Evolutionary conservation across 2,797 vertebrate species (phyloP).

Genomic region (Hapalemur alaotrensis): DNA sequence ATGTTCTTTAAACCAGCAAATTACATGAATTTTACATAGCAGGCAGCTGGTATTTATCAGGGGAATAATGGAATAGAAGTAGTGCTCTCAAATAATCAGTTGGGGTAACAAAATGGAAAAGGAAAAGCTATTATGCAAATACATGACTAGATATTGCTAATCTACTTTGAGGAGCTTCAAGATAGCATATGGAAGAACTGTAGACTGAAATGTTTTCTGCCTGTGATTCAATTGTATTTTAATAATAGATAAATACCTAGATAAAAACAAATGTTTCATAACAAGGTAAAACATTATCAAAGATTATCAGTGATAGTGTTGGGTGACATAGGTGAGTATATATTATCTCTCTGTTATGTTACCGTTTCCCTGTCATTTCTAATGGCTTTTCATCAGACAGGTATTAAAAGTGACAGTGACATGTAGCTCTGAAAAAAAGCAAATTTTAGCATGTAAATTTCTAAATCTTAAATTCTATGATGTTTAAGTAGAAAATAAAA

Average conservation of each 20-base stretch:
- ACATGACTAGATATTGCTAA: background rate
- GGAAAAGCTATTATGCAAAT: slow-evolving; percentile 53
- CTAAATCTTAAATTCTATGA: background rate
- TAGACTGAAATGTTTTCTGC: background rate
- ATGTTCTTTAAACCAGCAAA: slow-evolving; percentile 52
- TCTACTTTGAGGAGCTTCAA: background rate
- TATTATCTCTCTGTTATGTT: background rate
- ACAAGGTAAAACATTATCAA: background rate
- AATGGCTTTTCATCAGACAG: background rate
- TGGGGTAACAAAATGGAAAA: slow-evolving; percentile 42
- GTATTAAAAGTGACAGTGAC: background rate
- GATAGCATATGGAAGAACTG: background rate
- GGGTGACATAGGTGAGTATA: background rate
- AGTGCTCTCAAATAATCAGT: slow-evolving; percentile 37
- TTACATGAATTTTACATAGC: slow-evolving; percentile 52
- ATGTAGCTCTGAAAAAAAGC: background rate
- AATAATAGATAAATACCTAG: background rate
- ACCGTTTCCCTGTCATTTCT: background rate
- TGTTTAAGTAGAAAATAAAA: background rate
- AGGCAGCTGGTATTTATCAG: background rate
- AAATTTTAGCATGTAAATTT: background rate
- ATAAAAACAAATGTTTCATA: background rate
- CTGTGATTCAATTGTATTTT: background rate
- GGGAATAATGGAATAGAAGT: slow-evolving; percentile 32
- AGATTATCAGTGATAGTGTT: background rate